Base-by-base conservation (phyloP, 2,797 vertebrate genomes). In the Ptychobarbus kaznakovi region DNA sequence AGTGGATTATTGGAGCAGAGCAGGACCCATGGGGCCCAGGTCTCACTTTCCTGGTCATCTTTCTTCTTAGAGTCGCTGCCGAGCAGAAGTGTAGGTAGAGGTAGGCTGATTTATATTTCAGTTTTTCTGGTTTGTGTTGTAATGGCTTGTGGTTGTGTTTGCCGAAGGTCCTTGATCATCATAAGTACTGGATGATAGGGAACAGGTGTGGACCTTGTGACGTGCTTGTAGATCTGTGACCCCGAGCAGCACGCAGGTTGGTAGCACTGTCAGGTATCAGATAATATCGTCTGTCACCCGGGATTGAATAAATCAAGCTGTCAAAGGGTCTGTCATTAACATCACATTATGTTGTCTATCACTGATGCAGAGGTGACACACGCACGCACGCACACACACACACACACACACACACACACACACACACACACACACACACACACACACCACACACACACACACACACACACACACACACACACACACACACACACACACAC, bases 1-100 rank as follows among this genome's bases (percentile, higher is more conserved):
- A 88, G 84, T 86, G 86, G 87, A 83, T 82, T 89, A 86, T 65
- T 80, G 74, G 87, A 87, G 83, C 87, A 86, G 83, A 63, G 66
- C 65, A 85, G 46, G 85, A 70, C 84, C 69, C 76, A 22, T 20
- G 82, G 85, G 86, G 78, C 81, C 38, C 40, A 46, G 85, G 83
- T 66, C 69, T 44, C 42, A 53, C 81, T 18, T 82, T 74, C 80
- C 81, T 12, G 44, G 86, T 87, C 88, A 90, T 91, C 90, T 49
- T 87, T 89, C 90, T 91, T 82, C 85, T 49, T 58, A 38, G n/a
- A 51, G 44, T 28, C 40, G 25, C 25, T 51, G n/a, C 49, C 20
- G 22, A 8, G 40, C 25, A 25, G 25, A 70, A 6, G 11, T 51
- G 44, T 16, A 35, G 13, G 38, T 38, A 42, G 38, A 58, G 61